Evolutionary conservation across 2,113 vertebrate genomes (phyloP).

Genomic region (Alouatta palliata): DNA sequence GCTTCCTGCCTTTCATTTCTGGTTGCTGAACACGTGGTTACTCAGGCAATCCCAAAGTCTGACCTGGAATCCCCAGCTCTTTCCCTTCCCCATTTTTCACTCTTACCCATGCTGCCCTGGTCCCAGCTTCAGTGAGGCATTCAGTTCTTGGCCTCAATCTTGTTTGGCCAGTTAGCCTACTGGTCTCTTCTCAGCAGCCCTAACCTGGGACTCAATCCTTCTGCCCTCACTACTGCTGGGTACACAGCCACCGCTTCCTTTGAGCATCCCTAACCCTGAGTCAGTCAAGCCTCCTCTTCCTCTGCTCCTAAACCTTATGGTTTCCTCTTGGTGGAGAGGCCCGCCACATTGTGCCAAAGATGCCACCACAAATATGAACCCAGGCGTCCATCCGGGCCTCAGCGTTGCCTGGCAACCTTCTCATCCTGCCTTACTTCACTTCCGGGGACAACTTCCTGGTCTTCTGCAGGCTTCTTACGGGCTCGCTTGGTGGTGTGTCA

Average conservation of each 20-base stretch:
- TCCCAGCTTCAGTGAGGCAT: background rate
- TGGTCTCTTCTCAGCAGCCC: rapidly evolving
- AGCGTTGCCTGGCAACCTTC: background rate
- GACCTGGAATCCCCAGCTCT: background rate
- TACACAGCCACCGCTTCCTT: background rate
- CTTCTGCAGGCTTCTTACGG: background rate
- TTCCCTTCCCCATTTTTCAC: background rate
- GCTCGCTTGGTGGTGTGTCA: background rate
- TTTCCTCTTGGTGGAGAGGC: background rate
- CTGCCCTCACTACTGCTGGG: background rate
- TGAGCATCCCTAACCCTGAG: background rate
- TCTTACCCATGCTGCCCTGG: background rate
- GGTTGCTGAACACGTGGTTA: background rate
- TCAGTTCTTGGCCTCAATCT: background rate
- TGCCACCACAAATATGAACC: rapidly evolving
- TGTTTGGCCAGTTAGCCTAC: background rate
- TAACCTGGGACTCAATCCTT: background rate
- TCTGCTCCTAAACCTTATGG: background rate
- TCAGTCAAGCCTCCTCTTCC: background rate
- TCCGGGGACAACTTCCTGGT: background rate
- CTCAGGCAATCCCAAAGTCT: background rate
- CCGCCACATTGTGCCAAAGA: background rate
- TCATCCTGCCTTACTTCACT: background rate
- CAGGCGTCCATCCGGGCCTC: background rate
- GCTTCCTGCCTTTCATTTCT: background rate